Base-by-base conservation (phyloP, 1,140 invertebrate genomes). In the Ceratitis capitata region DNA sequence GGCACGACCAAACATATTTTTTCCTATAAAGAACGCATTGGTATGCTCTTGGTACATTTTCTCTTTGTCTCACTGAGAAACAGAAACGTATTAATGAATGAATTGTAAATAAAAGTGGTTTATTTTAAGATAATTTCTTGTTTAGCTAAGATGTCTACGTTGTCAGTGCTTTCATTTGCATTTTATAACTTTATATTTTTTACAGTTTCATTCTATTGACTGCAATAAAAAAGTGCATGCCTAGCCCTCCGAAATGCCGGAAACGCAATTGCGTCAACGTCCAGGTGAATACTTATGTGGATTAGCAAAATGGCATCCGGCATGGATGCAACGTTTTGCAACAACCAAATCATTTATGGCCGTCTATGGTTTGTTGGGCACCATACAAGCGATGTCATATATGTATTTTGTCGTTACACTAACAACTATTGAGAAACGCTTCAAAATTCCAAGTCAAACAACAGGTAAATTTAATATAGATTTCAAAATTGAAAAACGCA, bases 331-430 rank as follows among this genome's bases (percentile, higher is more conserved):
- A 89, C 92, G 92, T 86, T 94, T 94, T 85, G 94, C 95, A 53
- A 95, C 93, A 1, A 92, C 94, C 23, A 94, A 93, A 87, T 92
- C 89, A 51, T 96, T 95, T 88, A 93, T 96, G 87, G 88, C 93
- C 1, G 93, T 95, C 14, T 96, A 95, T 87, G 94, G 94, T 9
- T 88, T 95, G 2, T 91, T 96, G 12, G 95, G 95, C 10, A 94
- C 95, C n/a, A 92, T 95, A 0, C 95, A 96, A 87, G 93, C 95
- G 47, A 95, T 95, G 94, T 93, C 94, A 39, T 95, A 94, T 87
- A 94, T 95, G 87, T 96, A 96, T 87, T 94, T 95, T 82, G 92
- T 95, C 3, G 94, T 95, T 29, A 94, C 94, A 9, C 89, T 96
- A 85, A 95, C 95, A 39, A 96, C 95, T 2, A 89, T 96, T 85